Base-by-base conservation (phyloP, 2,113 vertebrate species). In the Clupea harengus region DNA sequence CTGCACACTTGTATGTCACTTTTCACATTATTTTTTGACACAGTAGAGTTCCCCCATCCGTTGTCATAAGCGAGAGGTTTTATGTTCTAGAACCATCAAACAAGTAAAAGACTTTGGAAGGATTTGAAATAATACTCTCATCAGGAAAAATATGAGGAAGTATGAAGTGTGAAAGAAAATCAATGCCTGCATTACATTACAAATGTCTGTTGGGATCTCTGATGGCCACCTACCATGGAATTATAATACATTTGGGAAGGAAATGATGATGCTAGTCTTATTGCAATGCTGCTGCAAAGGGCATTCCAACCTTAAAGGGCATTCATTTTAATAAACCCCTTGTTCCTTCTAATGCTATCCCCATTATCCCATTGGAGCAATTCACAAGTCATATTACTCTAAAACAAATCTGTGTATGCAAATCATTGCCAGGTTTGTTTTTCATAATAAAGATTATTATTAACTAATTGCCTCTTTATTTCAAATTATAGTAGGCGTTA, bases 381-480 rank as follows among this genome's bases (percentile, higher is more conserved):
- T 90, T 90, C 84, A 82, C 47, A 89, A 87, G 89, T 89, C 57
- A 49, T 60, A 85, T 89, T 85, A 89, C 54, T 85, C 78, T 91
- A 86, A 82, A 89, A 89, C 87, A 86, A 84, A 89, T 88, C 88
- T 88, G 92, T 92, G 89, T 91, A 88, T 91, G 81, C 82, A 86
- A 85, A 91, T 89, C 44, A 85, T 83, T 85, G 39, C 78, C 28
- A 45, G 32, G 83, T 91, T 89, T 91, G 83, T 89, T 90, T 92
- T 92, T 85, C 78, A 89, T 89, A 88, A 82, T 87, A 86, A 46
- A 80, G 84, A 90, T 89, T 89, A 78, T 39, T 83, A 45, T 87
- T 88, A 84, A 92, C 90, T 90, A 92, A 92, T 92, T 89, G 85
- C 46, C 83, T 88, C 90, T 92, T 92, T 88, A 72, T 87, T 91